A percentile compares a stretch with the other conserved stretches of the same genome.
Evolutionary conservation across 1,140 invertebrate genomes (phyloP).

Genomic region (Anagrus nilaparvatae): DNA sequence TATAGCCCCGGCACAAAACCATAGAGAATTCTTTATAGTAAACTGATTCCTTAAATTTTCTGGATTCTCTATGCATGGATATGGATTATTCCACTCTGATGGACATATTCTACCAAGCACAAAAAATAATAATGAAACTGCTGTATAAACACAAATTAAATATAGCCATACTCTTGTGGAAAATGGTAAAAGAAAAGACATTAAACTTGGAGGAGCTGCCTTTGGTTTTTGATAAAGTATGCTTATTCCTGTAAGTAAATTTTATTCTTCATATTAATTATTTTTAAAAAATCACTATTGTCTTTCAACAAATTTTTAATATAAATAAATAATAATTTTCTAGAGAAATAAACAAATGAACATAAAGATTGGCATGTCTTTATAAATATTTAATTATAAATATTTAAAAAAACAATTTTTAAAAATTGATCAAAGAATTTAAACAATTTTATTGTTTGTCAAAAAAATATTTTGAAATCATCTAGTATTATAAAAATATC

Average conservation of each 20-base stretch:
- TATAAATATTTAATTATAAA: too few relatives aligned
- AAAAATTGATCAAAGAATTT: too few relatives aligned
- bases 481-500: too few relatives aligned
- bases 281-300: too few relatives aligned
- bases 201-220: constrained; percentile 68
- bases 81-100: constrained; percentile 74
- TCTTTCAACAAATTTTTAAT: too few relatives aligned
- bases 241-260: constrained; percentile 53
- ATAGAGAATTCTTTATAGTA: constrained; percentile 70
- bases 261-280: too few relatives aligned
- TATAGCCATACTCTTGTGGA: constrained; percentile 73
- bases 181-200: constrained; percentile 84
- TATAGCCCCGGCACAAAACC: constrained; percentile 70
- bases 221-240: constrained; percentile 75
- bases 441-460: too few relatives aligned
- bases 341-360: too few relatives aligned
- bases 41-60: constrained; percentile 73
- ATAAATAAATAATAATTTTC: too few relatives aligned
- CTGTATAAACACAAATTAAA: constrained; percentile 64
- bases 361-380: too few relatives aligned
- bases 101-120: constrained; percentile 69
- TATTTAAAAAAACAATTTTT: too few relatives aligned
- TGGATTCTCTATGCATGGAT: constrained; percentile 67
- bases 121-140: constrained; percentile 70
- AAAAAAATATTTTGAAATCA: too few relatives aligned